Percentiles rank a stretch among this genome's conserved stretches.
Evolutionary conservation across 2,797 vertebrate species (phyloP).

Genomic region (Danio kyathit): DNA sequence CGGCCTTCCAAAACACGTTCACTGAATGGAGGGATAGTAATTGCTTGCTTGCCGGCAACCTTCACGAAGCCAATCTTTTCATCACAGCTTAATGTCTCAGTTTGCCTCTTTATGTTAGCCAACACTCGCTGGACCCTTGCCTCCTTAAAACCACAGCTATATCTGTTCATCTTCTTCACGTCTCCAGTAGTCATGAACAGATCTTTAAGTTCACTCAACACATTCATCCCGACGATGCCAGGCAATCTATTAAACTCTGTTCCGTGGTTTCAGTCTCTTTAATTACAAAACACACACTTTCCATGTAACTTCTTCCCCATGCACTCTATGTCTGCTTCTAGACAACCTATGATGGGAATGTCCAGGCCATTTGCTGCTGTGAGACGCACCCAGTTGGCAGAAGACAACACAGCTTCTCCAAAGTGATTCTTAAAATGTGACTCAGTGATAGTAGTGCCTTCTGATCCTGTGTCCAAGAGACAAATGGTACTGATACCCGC

Average conservation of each 20-base stretch:
- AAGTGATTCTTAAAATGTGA: slow-evolving; percentile 6
- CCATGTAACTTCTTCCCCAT: slow-evolving; percentile 18
- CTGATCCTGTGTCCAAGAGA: slow-evolving; percentile 42
- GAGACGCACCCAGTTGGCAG: slow-evolving; percentile 1
- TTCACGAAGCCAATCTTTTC: slow-evolving; percentile 8
- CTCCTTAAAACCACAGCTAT: neutral
- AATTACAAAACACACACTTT: slow-evolving; percentile 41
- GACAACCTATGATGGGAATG: neutral
- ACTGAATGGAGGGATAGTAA: neutral
- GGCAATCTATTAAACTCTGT: slow-evolving; percentile 2
- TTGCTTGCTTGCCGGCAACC: neutral
- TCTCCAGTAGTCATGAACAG: neutral
- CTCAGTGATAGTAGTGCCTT: slow-evolving; percentile 42
- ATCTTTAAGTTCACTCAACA: neutral
- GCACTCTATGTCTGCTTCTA: slow-evolving; percentile 6
- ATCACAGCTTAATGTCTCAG: neutral
- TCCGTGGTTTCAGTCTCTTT: neutral
- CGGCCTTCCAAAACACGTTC: neutral
- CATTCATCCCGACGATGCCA: slow-evolving; percentile 51
- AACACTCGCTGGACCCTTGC: neutral
- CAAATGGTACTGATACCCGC: slow-evolving; percentile 2
- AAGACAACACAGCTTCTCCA: neutral
- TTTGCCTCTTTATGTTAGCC: neutral
- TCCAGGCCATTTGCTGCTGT: slow-evolving; percentile 2
- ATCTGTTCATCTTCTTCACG: neutral